A percentile compares a stretch with the other conserved stretches of the same genome.
Conservation (phyloP, 2,797 vertebrate species). For the Chrosomus eos region DNA sequence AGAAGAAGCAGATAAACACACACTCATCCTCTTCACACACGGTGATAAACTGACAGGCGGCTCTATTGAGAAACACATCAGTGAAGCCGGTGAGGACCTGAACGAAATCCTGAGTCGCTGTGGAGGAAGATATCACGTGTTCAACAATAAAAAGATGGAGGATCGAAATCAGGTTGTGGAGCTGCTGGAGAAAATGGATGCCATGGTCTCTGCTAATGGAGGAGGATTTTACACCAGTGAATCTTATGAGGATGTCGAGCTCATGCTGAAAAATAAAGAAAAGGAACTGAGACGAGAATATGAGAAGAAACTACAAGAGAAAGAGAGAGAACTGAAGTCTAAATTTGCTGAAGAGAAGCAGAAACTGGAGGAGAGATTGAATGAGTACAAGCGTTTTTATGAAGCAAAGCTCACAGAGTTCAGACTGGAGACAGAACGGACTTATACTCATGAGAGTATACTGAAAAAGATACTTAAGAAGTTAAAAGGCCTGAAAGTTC, state of each 20-base stretch:
- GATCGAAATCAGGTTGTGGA: constrained; percentile 42
- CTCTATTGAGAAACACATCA: not conserved
- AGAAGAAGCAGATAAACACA: constrained; percentile 43
- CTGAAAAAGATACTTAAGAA: too few relatives aligned
- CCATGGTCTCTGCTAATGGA: constrained; percentile 44
- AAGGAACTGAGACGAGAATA: constrained; percentile 40
- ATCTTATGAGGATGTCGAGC: constrained; percentile 28
- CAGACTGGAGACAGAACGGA: too few relatives aligned
- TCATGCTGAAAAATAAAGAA: constrained; percentile 44
- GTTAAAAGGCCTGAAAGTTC: too few relatives aligned
- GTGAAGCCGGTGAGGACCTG: not conserved
- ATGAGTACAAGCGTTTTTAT: too few relatives aligned
- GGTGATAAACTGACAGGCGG: not conserved
- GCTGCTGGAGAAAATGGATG: constrained; percentile 54
- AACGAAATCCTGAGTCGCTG: not conserved
- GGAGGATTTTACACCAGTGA: constrained; percentile 47
- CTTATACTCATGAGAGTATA: too few relatives aligned
- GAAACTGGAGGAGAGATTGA: not conserved
- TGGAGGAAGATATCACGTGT: constrained; percentile 12
- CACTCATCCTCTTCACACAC: constrained; percentile 55
- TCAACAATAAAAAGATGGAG: constrained; percentile 46
- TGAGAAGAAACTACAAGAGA: constrained; percentile 1
- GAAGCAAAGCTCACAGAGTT: too few relatives aligned
- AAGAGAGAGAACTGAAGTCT: not conserved
- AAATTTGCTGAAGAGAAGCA: not conserved